Evolutionary conservation across 2,797 vertebrate genomes (phyloP).

Genomic region (Chrosomus eos): DNA sequence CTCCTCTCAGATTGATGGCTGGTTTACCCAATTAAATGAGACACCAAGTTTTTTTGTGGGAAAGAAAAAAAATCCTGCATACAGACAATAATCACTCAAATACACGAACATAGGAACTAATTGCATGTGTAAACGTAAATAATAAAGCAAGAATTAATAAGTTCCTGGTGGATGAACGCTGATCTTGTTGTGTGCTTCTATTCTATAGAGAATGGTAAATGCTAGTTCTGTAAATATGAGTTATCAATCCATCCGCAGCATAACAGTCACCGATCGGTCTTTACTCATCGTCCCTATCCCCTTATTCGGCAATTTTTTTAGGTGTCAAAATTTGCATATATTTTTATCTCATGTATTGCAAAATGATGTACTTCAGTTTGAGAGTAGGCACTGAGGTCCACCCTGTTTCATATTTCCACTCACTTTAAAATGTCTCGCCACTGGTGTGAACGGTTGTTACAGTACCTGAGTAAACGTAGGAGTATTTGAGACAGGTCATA

Average conservation of each 20-base stretch:
- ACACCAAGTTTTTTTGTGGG: not conserved
- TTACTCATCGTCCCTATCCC: not conserved
- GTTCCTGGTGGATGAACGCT: not conserved
- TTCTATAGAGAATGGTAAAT: not conserved
- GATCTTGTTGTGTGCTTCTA: not conserved
- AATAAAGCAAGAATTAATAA: not conserved
- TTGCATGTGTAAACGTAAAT: not conserved
- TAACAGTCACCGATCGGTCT: not conserved
- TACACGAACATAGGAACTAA: not conserved
- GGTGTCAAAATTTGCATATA: too few species aligned
- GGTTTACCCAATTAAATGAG: not conserved
- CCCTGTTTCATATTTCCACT: not conserved
- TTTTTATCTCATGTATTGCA: not conserved
- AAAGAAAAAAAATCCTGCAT: not conserved
- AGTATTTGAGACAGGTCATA: slow-evolving; percentile 85
- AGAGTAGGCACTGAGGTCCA: not conserved
- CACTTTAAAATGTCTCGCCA: not conserved
- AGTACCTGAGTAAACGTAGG: slow-evolving; percentile 85
- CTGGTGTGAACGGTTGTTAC: not conserved
- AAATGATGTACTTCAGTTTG: not conserved
- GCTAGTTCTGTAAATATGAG: not conserved
- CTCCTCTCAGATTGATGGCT: not conserved
- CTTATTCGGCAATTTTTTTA: too few species aligned
- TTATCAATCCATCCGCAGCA: not conserved
- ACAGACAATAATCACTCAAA: not conserved